Evolutionary conservation across 2,113 vertebrate genomes (phyloP), one percentile per base, ranked within the genome.

Genomic region (Carlito syrichta): DNA sequence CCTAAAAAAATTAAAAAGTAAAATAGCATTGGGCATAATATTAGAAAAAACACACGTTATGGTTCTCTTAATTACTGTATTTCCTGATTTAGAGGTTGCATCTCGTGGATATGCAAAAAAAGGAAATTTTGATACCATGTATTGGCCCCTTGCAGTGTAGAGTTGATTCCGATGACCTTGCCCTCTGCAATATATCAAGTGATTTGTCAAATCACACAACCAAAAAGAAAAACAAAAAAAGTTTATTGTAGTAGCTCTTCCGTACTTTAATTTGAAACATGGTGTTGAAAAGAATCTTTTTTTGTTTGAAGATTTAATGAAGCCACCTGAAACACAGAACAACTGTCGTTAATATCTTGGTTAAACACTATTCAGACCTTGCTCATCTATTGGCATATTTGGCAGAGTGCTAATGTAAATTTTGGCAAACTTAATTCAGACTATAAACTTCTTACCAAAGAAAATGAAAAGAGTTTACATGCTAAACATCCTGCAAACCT

Each of bases 361-460:
- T 86, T 27, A 74, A 78, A n/a, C 32, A 68, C 9, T 77, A 83
- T 35, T 9, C 25, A 56, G 74, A 48, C 4, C 11, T 69, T 84
- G 52, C 3, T 71, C n/a, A n/a, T 27, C 38, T 50, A 30, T 25
- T 19, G 86, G 82, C 13, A 9, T 79, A 30, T 60, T 85, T 32
- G 10, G 69, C 60, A 88, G n/a, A 52, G 35, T 45, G 32, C 23
- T 66, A 78, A 85, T 38, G 40, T 50, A 71, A 79, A 83, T 45
- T 48, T 22, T 71, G 69, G 19, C 86, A 84, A 69, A 91, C 74
- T 88, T 40, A 38, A 48, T 52, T 85, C 54, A 90, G 25, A 35
- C 10, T n/a, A 56, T 58, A 22, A 86, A 85, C 30, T 81, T 56
- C 32, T 86, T 77, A 94, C 23, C 43, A 52, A 89, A 68, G 38